Percentiles rank a stretch among this genome's conserved stretches.
phyloP scores from a whole-genome alignment of 2,113 vertebrate genomes.

The Sander lucioperca region DNA sequence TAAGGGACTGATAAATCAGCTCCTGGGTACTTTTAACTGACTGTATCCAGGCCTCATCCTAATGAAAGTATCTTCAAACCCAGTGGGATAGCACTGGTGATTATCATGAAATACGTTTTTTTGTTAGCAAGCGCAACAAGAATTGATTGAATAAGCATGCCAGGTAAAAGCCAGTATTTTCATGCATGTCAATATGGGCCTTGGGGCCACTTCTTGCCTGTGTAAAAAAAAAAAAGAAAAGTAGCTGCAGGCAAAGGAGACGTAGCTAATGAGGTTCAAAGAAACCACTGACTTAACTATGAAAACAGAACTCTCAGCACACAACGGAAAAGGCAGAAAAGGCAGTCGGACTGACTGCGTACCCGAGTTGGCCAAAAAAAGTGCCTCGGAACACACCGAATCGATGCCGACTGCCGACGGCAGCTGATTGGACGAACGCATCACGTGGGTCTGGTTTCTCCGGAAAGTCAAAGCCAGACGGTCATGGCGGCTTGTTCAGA shows the following conservation, averaged over 20 bases:
- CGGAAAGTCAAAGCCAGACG: too few relatives aligned
- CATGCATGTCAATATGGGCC: conserved; percentile 11
- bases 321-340: neutral
- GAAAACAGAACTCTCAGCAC: conserved; percentile 8
- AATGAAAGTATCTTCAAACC: conserved; percentile 12
- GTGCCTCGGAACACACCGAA: too few relatives aligned
- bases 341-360: too few relatives aligned
- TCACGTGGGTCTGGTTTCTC: too few relatives aligned
- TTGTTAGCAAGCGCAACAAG: neutral
- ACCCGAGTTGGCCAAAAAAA: too few relatives aligned
- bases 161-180: conserved; percentile 10
- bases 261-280: conserved; percentile 44
- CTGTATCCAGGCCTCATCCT: conserved; percentile 1
- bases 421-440: too few relatives aligned
- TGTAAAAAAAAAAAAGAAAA: neutral
- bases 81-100: neutral
- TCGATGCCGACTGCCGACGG: too few relatives aligned
- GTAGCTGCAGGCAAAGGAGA: conserved; percentile 20
- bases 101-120: conserved; percentile 9
- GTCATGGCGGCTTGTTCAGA: too few relatives aligned
- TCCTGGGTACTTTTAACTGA: neutral
- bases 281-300: conserved; percentile 24
- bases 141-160: conserved; percentile 5
- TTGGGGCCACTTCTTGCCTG: conserved; percentile 3
- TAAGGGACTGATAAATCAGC: neutral